Base-by-base conservation (phyloP, 2,797 vertebrate species). In the Megalops cyprinoides region DNA sequence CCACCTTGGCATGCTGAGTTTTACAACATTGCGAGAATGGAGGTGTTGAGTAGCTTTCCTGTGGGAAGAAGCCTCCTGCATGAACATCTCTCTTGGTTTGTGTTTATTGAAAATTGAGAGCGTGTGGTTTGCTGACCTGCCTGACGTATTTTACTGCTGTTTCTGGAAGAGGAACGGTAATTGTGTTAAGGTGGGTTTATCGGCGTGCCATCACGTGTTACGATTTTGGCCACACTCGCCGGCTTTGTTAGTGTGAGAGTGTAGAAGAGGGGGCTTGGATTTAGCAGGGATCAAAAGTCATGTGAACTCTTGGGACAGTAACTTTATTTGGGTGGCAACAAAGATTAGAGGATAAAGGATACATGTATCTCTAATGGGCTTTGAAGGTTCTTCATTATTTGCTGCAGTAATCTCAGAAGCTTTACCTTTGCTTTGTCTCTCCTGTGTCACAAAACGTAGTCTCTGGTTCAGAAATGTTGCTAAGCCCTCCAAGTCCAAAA, bases 371-470 rank as follows among this genome's bases (percentile, higher is more conserved):
- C 14, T 2, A 55, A 10, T 55, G 20, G 74, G n/a, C 28, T 25
- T 28, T 20, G 42, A 20, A 76, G 31, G 75, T 37, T 23, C 34
- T 25, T 55, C 31, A 3, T 76, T n/a, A 48, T 55, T 76, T 56
- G 31, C 0, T 25, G 20, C 31, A 15, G 20, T 20, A 39, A 20
- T n/a, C 14, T 75, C 23, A n/a, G 12, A 56, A 42, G 53, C 7
- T 37, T n/a, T 23, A 34, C 53, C 53, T 37, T 25, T 42, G 9
- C 75, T 4, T 53, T 77, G 3, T 73, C 79, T 56, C 31, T 10
- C 18, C 23, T 73, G 28, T 28, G 82, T 90, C 90, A 94, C 91
- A 92, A 90, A 87, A 89, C 91, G 89, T 91, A 91, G 91, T 92
- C 60, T 88, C 87, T 87, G 88, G 87, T 87, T 88, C 89, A 90